These are phyloP conservation scores for Unio pictorum DNA, from an alignment of 2,888 invertebrate species.

Conservation along the genomic window DNA sequence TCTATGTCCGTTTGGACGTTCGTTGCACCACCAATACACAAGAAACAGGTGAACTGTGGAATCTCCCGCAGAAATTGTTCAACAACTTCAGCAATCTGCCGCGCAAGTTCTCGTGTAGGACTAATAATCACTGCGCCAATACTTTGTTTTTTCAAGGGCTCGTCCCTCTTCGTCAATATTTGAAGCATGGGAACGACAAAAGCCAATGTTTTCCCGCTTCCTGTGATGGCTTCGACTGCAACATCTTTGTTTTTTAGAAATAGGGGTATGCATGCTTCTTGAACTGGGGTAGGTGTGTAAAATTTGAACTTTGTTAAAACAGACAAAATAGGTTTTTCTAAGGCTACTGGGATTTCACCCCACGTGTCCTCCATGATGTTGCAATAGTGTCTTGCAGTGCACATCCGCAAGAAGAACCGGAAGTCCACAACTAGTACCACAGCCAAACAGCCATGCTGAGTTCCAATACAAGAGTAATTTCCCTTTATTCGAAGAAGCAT, in stretches of 20 bases:
- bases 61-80: slow-evolving; percentile 58
- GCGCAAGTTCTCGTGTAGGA: slow-evolving; percentile 95
- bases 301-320: slow-evolving; percentile 44
- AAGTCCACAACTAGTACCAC: too few species aligned
- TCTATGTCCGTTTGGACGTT: slow-evolving; percentile 84
- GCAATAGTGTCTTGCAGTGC: too few species aligned
- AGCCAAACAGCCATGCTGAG: too few species aligned
- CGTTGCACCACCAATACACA: slow-evolving; percentile 84
- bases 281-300: slow-evolving; percentile 55
- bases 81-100: slow-evolving; percentile 82
- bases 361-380: slow-evolving; percentile 44
- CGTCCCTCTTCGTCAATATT: slow-evolving; percentile 76
- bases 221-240: slow-evolving; percentile 97
- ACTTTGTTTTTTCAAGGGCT: slow-evolving; percentile 64
- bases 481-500: too few species aligned
- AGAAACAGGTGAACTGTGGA: slow-evolving; percentile 64
- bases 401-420: too few species aligned
- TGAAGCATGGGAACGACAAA: slow-evolving; percentile 94
- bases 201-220: slow-evolving; percentile 97
- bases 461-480: too few species aligned
- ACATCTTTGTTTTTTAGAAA: slow-evolving; percentile 94
- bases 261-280: slow-evolving; percentile 89
- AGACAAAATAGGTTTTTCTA: slow-evolving; percentile 27
- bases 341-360: slow-evolving; percentile 29
- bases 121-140: slow-evolving; percentile 93